These are phyloP conservation scores for Tineola bisselliella DNA, from an alignment of 2,888 invertebrate species.

Conservation along the genomic window DNA sequence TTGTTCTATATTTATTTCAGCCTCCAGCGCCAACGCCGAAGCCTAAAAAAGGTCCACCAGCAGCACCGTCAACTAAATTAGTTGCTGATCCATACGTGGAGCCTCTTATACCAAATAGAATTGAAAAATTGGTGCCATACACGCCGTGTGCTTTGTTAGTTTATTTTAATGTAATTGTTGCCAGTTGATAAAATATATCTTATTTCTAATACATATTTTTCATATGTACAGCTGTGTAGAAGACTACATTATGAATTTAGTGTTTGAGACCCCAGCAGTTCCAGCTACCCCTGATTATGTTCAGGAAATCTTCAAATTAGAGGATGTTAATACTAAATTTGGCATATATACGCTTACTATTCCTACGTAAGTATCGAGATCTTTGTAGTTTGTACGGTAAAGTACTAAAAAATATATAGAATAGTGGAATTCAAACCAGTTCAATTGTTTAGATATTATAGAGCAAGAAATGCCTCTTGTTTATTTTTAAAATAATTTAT, in stretches of 20 bases:
- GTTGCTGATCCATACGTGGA: conserved; percentile 57
- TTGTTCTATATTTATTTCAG: not conserved
- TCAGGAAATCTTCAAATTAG: conserved; percentile 45
- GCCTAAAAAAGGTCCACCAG: conserved; percentile 16
- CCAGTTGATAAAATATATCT: no score
- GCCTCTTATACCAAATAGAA: conserved; percentile 40
- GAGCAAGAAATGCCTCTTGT: no score
- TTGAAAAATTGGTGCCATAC: conserved; percentile 53
- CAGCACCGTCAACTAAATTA: conserved; percentile 37
- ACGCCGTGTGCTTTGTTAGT: conserved; percentile 61
- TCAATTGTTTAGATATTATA: not conserved
- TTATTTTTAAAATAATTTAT: not conserved
- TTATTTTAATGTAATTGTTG: no score
- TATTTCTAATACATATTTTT: not conserved
- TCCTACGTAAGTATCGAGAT: conserved; percentile 37
- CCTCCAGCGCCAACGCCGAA: conserved; percentile 10
- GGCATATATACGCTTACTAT: conserved; percentile 55
- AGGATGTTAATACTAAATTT: conserved; percentile 54
- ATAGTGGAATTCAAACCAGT: not conserved
- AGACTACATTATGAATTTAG: conserved; percentile 58
- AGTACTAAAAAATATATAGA: no score
- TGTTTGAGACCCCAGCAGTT: conserved; percentile 53
- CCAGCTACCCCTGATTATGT: conserved; percentile 48
- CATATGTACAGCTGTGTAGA: conserved; percentile 49
- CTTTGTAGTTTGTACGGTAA: no score